Evolutionary conservation across 2,888 invertebrate genomes (phyloP), one percentile per base, ranked within the genome.

Genomic region (Macropis europaea): DNA sequence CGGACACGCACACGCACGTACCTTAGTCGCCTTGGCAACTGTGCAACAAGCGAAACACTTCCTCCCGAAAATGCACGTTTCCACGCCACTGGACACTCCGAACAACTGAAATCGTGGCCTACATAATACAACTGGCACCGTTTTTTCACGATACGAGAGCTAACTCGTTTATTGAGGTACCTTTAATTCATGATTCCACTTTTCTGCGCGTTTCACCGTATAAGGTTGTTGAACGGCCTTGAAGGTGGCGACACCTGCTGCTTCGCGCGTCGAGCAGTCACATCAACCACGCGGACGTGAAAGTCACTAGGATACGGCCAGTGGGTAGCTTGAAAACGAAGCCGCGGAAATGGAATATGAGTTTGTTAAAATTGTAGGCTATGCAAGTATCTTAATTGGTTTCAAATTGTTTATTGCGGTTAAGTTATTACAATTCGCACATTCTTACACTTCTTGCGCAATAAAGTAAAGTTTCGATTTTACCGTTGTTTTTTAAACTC

Each of bases 11-110:
- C 61, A 43, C 61, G 38, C 61, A 75, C 54, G 64, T 43, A 78
- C 73, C 52, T 69, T 77, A 84, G 86, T 87, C 87, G 84, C 84
- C 86, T 86, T 84, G 87, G 87, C 82, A 87, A 87, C 87, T 87
- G 73, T 79, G 85, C 86, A 85, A 86, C 86, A 84, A 84, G 83
- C 86, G 76, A 76, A 53, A 73, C 69, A 81, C 72, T 84, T 81
- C 57, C 73, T 57, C 66, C 50, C 62, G 22, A 42, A 62, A 75
- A 66, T 15, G 24, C 45, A 50, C 40, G 19, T 54, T 63, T 47
- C n/a, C 50, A 17, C 42, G 1, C 0, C 17, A n/a, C 11, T 26
- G 2, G 2, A 17, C 26, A 19, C 22, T 22, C 4, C 3, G 9
- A 1, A 28, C 1, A n/a, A 30, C 34, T 11, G 15, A 48, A 32